Base-by-base conservation (phyloP, 2,113 vertebrate genomes). In the Microtus montanus region DNA sequence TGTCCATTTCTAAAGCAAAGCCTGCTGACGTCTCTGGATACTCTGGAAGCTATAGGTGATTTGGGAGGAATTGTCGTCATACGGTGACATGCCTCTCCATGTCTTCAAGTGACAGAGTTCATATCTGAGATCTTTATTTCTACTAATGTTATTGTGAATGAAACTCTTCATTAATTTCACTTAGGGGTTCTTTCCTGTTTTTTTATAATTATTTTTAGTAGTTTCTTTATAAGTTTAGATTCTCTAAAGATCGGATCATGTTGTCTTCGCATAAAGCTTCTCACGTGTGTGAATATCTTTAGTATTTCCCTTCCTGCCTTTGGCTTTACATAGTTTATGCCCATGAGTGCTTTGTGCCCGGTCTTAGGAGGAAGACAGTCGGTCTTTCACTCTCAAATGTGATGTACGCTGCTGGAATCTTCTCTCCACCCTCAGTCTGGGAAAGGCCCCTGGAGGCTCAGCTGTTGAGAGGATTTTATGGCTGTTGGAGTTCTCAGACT, bases 1-100 rank as follows among this genome's bases (percentile, higher is more conserved):
- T 87, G 30, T 95, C 64, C 78, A 54, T 89, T 93, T 93, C 68
- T 94, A 38, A 86, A 93, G 73, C 91, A 92, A 90, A 87, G 3
- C 30, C 30, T 87, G n/a, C 24, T 91, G 58, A 26, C 4, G 82
- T 92, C 78, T 96, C 92, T 26, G 26, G 24, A 54, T 12, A 61
- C 41, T 74, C 10, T 82, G 64, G 28, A 95, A 66, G 58, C 58
- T 54, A 12, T 75, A 64, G n/a, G 84, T 86, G 89, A 64, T 33
- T 93, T 91, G 19, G 58, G 28, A 13, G 61, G 38, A 91, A 82
- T 64, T 79, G 8, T 3, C 47, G 11, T 92, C 8, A 35, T 90
- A 74, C 73, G 66, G 61, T 63, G 44, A 92, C 52, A 61, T 61
- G 54, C 73, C n/a, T 68, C 10, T 78, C 15, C 28, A 30, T 71